A percentile compares a stretch with the other conserved stretches of the same genome.
These are phyloP conservation scores for Ips nitidus DNA, from an alignment of 1,140 invertebrate genomes.

Conservation along the genomic window DNA sequence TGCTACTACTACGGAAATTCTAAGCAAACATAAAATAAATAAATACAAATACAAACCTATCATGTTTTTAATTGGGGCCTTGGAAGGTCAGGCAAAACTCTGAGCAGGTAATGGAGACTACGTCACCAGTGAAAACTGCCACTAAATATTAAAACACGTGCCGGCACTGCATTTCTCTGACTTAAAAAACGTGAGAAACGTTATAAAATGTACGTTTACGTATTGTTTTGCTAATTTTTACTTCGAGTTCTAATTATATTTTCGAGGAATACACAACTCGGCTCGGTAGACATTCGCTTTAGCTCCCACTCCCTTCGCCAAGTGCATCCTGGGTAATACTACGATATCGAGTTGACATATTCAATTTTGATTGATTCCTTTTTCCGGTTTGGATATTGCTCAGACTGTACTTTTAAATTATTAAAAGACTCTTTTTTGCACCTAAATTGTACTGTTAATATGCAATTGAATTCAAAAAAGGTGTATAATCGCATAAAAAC, in stretches of 20 bases:
- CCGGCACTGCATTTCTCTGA: slow-evolving; percentile 21
- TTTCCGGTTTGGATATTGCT: too few relatives aligned
- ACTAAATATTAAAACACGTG: slow-evolving; percentile 24
- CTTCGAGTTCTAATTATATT: slow-evolving; percentile 12
- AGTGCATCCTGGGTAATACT: slow-evolving; percentile 43
- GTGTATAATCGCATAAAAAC: too few relatives aligned
- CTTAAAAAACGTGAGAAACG: slow-evolving; percentile 19
- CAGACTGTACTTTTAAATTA: too few relatives aligned
- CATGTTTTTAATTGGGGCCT: slow-evolving; percentile 39
- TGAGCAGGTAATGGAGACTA: slow-evolving; percentile 40
- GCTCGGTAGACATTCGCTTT: slow-evolving; percentile 31
- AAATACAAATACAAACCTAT: slow-evolving; percentile 27
- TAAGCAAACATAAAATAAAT: neutral
- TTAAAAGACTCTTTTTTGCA: too few relatives aligned
- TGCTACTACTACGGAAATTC: too few relatives aligned
- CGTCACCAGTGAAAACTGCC: slow-evolving; percentile 36
- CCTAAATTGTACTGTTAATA: too few relatives aligned
- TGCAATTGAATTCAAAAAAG: too few relatives aligned
- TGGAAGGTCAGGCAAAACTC: slow-evolving; percentile 37
- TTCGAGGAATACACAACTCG: slow-evolving; percentile 23
- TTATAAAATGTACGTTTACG: slow-evolving; percentile 3
- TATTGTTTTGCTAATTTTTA: slow-evolving; percentile 7
- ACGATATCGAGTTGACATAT: slow-evolving; percentile 25
- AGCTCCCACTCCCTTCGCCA: slow-evolving; percentile 40
- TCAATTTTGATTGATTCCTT: neutral